phyloP scores from a whole-genome alignment of 2,888 invertebrate species.

The Lithophane leautieri region DNA sequence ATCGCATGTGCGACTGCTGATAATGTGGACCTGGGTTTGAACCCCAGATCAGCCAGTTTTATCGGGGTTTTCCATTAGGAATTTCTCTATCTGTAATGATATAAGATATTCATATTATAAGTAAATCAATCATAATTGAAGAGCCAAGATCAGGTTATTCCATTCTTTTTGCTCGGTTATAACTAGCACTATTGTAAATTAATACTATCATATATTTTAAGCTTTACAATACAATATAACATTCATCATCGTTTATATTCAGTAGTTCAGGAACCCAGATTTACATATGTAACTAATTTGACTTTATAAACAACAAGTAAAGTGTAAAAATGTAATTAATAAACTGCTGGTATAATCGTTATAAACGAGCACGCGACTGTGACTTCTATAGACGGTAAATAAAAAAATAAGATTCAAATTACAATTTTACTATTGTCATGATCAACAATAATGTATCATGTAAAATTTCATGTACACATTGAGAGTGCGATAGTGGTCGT shows the following conservation, averaged over 20 bases:
- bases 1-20: neutral
- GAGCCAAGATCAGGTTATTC: neutral
- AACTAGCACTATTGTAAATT: neutral
- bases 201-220: neutral
- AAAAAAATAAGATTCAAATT: conserved; percentile 14
- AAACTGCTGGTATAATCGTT: neutral
- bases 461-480: neutral
- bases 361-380: neutral
- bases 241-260: neutral
- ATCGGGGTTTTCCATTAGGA: neutral
- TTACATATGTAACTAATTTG: neutral
- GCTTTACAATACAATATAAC: neutral
- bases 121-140: neutral
- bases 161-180: neutral
- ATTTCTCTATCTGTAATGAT: neutral
- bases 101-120: neutral
- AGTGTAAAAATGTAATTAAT: neutral
- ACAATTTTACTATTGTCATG: neutral
- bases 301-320: neutral
- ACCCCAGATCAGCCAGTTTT: neutral
- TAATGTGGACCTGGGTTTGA: neutral
- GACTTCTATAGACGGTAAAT: neutral
- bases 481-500: neutral
- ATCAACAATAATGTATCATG: neutral
- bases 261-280: neutral